Conservation (phyloP, 2,113 vertebrate species). For the Microcebus murinus region DNA sequence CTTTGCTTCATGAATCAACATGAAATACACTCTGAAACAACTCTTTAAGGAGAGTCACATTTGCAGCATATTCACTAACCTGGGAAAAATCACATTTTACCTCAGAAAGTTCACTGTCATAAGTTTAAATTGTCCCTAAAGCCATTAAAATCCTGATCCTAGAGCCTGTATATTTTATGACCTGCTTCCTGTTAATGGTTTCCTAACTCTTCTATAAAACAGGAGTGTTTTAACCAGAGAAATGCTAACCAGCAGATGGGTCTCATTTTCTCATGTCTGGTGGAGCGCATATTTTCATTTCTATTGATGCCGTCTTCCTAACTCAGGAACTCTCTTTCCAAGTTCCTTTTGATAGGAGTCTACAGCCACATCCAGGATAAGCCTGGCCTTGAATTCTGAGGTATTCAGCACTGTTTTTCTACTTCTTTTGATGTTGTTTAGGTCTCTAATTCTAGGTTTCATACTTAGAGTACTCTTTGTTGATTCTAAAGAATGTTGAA, state of each 20-base stretch:
- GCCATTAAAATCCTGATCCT: not conserved
- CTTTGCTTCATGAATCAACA: not conserved
- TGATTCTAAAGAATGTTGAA: not conserved
- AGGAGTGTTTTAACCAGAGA: not conserved
- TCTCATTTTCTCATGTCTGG: not conserved
- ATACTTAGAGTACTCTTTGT: accelerated
- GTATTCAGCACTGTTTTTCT: not conserved
- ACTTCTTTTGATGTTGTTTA: not conserved
- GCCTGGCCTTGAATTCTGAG: not conserved
- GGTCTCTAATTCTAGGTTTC: not conserved
- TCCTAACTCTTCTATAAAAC: not conserved
- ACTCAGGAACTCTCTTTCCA: not conserved
- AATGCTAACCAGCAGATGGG: not conserved
- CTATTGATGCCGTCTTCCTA: not conserved
- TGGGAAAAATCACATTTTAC: constrained; percentile 2
- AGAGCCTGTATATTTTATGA: not conserved
- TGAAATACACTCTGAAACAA: not conserved
- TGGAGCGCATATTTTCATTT: accelerated
- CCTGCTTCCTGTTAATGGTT: not conserved
- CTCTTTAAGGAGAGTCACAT: not conserved
- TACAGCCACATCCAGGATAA: not conserved
- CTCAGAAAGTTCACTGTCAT: not conserved
- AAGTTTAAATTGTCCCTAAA: not conserved
- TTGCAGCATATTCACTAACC: not conserved
- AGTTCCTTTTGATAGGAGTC: accelerated